These are phyloP conservation scores for Leucophenga montana DNA, from an alignment of 2,888 invertebrate species.

Conservation along the genomic window DNA sequence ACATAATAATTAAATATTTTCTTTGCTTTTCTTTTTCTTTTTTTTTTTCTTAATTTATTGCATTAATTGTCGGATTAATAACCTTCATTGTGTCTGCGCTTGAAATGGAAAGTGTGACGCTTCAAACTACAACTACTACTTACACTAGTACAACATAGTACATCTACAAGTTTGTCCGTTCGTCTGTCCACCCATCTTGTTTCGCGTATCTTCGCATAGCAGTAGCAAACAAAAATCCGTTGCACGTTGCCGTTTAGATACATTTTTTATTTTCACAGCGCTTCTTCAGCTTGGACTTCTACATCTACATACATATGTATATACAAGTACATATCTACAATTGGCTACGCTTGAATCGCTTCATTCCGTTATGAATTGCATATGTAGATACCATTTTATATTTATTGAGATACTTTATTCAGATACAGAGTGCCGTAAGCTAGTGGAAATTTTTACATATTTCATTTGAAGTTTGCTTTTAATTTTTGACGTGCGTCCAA, in stretches of 20 bases:
- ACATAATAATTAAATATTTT: background rate
- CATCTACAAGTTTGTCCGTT: too few species aligned
- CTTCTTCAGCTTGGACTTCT: background rate
- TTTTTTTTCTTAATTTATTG: background rate
- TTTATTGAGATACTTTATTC: background rate
- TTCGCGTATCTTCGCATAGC: background rate
- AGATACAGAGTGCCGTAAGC: background rate
- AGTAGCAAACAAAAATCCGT: constrained; percentile 1
- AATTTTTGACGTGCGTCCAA: constrained; percentile 57
- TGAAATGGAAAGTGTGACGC: constrained; percentile 45
- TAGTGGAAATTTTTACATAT: constrained; percentile 18
- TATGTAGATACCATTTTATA: constrained; percentile 15
- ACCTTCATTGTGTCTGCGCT: constrained; percentile 45
- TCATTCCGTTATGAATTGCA: constrained; percentile 20
- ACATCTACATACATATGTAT: too few species aligned
- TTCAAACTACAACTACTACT: background rate
- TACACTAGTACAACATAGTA: too few species aligned
- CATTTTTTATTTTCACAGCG: background rate
- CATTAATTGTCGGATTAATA: constrained; percentile 24
- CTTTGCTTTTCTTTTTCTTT: background rate
- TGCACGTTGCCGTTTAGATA: constrained; percentile 6
- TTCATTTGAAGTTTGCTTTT: constrained; percentile 55
- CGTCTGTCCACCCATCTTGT: too few species aligned
- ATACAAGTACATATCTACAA: background rate
- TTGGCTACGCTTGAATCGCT: constrained; percentile 2